A percentile compares a stretch with the other conserved stretches of the same genome.
These are phyloP conservation scores for Gymnothorax reevesii DNA, from an alignment of 2,797 vertebrate genomes.

Conservation along the genomic window DNA sequence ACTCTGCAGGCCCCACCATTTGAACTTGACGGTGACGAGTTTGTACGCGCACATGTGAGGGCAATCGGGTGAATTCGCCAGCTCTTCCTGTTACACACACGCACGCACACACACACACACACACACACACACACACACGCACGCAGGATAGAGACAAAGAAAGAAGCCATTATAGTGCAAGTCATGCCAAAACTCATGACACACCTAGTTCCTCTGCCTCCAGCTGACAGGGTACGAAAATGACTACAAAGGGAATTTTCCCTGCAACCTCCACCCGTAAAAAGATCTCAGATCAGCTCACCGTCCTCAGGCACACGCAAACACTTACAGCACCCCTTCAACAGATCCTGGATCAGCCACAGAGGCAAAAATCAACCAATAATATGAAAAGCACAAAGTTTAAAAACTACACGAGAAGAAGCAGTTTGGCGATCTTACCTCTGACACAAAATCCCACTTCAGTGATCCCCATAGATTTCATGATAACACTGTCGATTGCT, in stretches of 20 bases:
- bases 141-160: no score
- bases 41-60: conserved; percentile 96
- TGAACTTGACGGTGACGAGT: conserved; percentile 95
- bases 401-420: neutral
- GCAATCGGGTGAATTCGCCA: conserved; percentile 75
- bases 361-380: neutral
- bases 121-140: neutral
- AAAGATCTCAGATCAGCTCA: neutral
- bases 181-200: no score
- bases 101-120: neutral
- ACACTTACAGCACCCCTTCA: neutral
- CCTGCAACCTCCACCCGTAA: no score
- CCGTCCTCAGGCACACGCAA: neutral
- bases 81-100: conserved; percentile 74
- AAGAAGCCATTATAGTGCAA: no score
- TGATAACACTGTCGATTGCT: neutral
- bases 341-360: neutral
- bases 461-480: neutral
- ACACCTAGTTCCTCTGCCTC: no score
- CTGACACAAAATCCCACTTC: neutral
- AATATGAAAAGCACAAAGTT: neutral
- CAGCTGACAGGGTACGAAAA: no score
- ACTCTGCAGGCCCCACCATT: conserved; percentile 93
- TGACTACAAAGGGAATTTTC: no score
- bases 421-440: neutral